Conservation (phyloP, 2,797 vertebrate species). For the Anguilla anguilla region DNA sequence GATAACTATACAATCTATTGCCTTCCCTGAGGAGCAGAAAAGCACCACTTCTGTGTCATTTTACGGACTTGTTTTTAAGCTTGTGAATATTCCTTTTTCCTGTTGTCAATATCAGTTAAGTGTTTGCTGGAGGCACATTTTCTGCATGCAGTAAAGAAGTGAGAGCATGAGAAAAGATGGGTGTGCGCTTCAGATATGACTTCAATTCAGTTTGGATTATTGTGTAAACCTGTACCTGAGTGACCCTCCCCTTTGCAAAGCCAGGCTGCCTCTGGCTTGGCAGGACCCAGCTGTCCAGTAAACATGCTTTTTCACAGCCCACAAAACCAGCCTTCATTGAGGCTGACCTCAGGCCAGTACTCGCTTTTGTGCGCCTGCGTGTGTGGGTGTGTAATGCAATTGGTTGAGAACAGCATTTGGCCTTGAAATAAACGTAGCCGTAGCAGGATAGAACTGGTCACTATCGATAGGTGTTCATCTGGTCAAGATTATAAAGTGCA, state of each 20-base stretch:
- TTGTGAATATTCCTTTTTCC: constrained; percentile 7
- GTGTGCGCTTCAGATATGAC: not conserved
- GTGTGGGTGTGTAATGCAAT: not conserved
- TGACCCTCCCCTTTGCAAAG: not conserved
- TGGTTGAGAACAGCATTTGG: not conserved
- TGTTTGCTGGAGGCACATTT: not conserved
- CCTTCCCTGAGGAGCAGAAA: constrained; percentile 89
- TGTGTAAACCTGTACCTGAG: not conserved
- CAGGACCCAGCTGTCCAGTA: not conserved
- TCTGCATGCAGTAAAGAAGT: not conserved
- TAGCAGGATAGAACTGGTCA: not conserved
- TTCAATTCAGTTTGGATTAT: not conserved
- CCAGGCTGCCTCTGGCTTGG: not conserved
- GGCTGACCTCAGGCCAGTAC: not conserved
- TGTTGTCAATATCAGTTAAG: not conserved
- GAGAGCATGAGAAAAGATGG: not conserved
- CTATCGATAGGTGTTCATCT: not conserved
- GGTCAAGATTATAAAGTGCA: not conserved
- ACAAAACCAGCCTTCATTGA: not conserved
- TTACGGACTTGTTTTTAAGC: not conserved
- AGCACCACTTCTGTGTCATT: constrained; percentile 30
- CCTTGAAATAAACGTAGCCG: not conserved
- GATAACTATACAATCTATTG: constrained; percentile 98
- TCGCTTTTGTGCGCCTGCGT: not conserved
- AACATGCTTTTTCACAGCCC: not conserved